Conservation (phyloP, 2,113 vertebrate species). For the Phaethon lepturus region DNA sequence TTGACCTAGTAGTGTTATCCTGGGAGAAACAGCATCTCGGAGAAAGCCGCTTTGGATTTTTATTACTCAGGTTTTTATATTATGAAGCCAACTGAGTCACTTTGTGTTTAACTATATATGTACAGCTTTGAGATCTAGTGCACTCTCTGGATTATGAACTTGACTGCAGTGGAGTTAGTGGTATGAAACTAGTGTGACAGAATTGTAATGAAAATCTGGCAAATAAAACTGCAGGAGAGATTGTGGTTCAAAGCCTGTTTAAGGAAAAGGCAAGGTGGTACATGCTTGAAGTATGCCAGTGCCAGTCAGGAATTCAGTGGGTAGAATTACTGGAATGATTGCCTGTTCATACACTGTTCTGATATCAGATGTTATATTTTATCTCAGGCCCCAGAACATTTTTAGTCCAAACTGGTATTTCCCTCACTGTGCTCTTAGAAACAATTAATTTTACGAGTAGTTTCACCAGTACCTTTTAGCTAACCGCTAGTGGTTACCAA, state of each 20-base stretch:
- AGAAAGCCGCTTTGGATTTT: background rate
- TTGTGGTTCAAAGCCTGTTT: background rate
- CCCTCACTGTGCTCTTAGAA: background rate
- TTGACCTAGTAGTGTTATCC: background rate
- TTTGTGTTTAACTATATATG: background rate
- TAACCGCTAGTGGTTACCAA: fast-evolving
- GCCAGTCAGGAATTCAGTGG: background rate
- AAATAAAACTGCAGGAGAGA: background rate
- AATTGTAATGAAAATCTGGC: background rate
- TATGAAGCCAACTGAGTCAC: background rate
- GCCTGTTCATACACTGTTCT: fast-evolving
- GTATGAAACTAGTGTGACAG: background rate
- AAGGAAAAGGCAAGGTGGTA: background rate
- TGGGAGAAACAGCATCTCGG: fast-evolving
- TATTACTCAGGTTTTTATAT: background rate
- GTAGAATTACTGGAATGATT: fast-evolving
- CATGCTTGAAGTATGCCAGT: background rate
- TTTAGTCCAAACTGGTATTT: background rate
- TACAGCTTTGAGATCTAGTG: background rate
- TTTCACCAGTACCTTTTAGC: background rate
- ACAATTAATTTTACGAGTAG: background rate
- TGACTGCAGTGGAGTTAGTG: background rate
- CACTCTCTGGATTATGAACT: background rate
- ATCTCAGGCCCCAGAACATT: background rate
- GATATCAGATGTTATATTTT: fast-evolving